Base-by-base conservation (phyloP, 2,888 invertebrate genomes). In the Oscheius sp. region DNA sequence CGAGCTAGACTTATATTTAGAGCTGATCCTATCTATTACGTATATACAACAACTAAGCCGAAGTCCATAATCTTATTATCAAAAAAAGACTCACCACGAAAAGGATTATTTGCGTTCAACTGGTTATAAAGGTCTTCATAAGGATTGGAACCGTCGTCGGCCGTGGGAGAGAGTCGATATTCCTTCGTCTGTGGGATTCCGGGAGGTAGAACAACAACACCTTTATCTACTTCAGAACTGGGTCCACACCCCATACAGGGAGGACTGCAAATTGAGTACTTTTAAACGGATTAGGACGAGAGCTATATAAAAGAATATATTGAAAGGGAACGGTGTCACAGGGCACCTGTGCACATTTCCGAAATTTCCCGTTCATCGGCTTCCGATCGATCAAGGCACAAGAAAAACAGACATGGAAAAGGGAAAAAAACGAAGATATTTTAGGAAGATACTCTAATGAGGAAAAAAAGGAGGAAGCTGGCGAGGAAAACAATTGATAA, bases 211-310 rank as follows among this genome's bases (percentile, higher is more conserved):
- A 66, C 29, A 21, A 52, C 41, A 43, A 55, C 55, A n/a, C 16
- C 43, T 23, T 23, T 55, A 53, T 69, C 69, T 25, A 25, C 61
- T 49, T 71, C 61, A 13, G 52, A 18, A 35, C 71, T 71, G n/a
- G 71, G 71, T 7, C 71, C 71, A 61, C 71, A 71, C 59, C 71
- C 71, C 71, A 71, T 71, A 59, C 46, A 56, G 18, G 41, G 55
- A 21, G 35, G 21, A 41, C 35, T n/a, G n/a, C n/a, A 55, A 55
- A 55, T 45, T 63, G 16, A 23, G 27, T 58, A 49, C 49, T 18
- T 49, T 58, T 58, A 25, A 18, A 18, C 2, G 9, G 1, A 63
- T 12, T 23, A 45, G 45, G 41, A 3, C 23, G 23, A 63, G 46
- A 9, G n/a, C 21, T 6, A 45, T n/a, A n/a, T 21, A 2, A 63